phyloP scores from a whole-genome alignment of 2,797 vertebrate species.

The Melanotaenia parkinsoni region DNA sequence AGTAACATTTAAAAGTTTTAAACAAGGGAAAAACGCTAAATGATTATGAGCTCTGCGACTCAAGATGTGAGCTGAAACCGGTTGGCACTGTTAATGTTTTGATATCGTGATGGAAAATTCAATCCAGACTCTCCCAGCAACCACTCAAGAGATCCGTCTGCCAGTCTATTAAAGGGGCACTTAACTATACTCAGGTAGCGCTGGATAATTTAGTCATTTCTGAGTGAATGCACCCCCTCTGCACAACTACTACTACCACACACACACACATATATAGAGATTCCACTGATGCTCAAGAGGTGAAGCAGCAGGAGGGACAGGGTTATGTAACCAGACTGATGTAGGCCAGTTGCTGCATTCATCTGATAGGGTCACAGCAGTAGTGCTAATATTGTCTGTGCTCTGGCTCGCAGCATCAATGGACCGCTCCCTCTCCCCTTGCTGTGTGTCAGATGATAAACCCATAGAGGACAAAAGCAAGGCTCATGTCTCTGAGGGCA shows the following conservation, averaged over 20 bases:
- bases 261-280: neutral
- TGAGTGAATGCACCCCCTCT: neutral
- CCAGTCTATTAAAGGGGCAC: conserved; percentile 4
- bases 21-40: neutral
- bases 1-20: neutral
- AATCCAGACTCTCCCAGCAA: conserved; percentile 7
- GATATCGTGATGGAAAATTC: conserved; percentile 18
- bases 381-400: conserved; percentile 42
- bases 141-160: neutral
- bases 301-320: conserved; percentile 15
- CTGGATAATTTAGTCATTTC: conserved; percentile 25
- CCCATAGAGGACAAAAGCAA: conserved; percentile 11
- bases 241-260: no score
- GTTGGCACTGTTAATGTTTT: conserved; percentile 21
- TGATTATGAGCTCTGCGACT: neutral
- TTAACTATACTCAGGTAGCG: conserved; percentile 10
- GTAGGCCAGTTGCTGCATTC: conserved; percentile 64
- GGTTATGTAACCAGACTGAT: conserved; percentile 63
- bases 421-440: conserved; percentile 1
- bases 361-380: conserved; percentile 54
- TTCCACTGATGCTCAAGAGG: conserved; percentile 50
- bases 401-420: conserved; percentile 37
- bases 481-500: neutral
- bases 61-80: conserved; percentile 12
- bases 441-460: conserved; percentile 24